Evolutionary conservation across 2,113 vertebrate genomes (phyloP).

Genomic region (Ivindomyrus marchei): DNA sequence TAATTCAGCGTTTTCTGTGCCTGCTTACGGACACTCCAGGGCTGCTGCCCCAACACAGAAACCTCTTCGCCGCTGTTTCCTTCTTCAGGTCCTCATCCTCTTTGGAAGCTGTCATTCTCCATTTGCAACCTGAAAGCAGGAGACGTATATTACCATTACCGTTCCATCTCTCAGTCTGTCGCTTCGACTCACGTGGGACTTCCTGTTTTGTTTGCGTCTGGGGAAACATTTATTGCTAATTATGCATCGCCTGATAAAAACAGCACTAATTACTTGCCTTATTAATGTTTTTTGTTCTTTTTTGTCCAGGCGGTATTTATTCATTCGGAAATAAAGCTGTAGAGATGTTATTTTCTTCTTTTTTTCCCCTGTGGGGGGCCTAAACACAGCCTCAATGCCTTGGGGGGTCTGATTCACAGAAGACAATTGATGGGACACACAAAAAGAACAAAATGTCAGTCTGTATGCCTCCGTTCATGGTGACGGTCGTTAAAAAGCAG

Average conservation of each 20-base stretch:
- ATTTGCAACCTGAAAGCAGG: neutral
- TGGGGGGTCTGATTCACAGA: neutral
- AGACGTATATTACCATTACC: neutral
- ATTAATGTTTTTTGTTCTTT: neutral
- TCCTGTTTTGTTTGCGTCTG: neutral
- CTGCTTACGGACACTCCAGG: no score
- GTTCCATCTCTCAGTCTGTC: neutral
- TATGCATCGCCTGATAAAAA: neutral
- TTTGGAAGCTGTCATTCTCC: neutral
- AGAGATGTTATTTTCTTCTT: neutral
- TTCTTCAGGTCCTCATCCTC: neutral
- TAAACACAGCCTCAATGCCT: neutral
- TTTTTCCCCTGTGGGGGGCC: neutral
- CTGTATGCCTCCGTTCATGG: neutral
- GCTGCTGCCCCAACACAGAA: neutral
- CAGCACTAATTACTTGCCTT: neutral
- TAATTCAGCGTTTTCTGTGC: neutral
- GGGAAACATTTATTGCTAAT: constrained; percentile 1
- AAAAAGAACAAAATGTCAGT: neutral
- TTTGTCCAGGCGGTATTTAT: neutral
- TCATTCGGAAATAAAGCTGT: neutral
- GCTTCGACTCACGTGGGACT: neutral
- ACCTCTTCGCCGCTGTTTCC: neutral
- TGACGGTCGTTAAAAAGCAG: neutral
- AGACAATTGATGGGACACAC: neutral